A percentile compares a stretch with the other conserved stretches of the same genome.
Conservation (phyloP, 2,888 invertebrate genomes). For the Linnaemya tessellans region DNA sequence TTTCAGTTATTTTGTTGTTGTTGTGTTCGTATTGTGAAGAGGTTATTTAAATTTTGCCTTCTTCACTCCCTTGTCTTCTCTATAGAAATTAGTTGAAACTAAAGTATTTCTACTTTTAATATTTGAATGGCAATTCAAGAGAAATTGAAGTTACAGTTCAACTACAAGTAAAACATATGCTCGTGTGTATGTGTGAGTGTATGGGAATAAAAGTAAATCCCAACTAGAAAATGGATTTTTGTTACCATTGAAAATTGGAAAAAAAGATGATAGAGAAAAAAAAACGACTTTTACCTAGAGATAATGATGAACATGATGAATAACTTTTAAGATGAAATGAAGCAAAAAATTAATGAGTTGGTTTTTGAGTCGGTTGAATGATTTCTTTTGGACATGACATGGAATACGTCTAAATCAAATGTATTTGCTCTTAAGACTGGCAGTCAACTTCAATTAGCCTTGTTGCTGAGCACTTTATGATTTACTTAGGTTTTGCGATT, state of each 20-base stretch:
- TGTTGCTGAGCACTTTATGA: too few relatives aligned
- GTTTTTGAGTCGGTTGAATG: constrained; percentile 18
- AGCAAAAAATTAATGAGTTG: neutral
- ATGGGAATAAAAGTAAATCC: neutral
- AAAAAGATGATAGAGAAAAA: neutral
- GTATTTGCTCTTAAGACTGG: too few relatives aligned
- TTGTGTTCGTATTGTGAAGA: neutral
- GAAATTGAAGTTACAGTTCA: constrained; percentile 49
- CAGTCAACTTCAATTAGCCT: too few relatives aligned
- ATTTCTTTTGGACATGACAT: constrained; percentile 14
- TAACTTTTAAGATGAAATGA: neutral
- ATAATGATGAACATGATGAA: constrained; percentile 6
- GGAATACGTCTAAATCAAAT: too few relatives aligned
- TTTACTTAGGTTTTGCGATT: too few relatives aligned
- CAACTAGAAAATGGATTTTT: neutral
- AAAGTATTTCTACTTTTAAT: constrained; percentile 36
- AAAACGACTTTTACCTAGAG: neutral
- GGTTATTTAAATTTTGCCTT: neutral
- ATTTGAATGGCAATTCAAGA: constrained; percentile 34
- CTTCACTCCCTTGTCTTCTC: neutral
- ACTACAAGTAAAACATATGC: neutral
- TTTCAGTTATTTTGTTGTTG: neutral
- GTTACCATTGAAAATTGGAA: neutral
- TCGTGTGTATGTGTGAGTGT: neutral
- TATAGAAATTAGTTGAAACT: constrained; percentile 13